Evolutionary conservation across 2,888 invertebrate species (phyloP).

Genomic region (Hipparchia sbordonii): DNA sequence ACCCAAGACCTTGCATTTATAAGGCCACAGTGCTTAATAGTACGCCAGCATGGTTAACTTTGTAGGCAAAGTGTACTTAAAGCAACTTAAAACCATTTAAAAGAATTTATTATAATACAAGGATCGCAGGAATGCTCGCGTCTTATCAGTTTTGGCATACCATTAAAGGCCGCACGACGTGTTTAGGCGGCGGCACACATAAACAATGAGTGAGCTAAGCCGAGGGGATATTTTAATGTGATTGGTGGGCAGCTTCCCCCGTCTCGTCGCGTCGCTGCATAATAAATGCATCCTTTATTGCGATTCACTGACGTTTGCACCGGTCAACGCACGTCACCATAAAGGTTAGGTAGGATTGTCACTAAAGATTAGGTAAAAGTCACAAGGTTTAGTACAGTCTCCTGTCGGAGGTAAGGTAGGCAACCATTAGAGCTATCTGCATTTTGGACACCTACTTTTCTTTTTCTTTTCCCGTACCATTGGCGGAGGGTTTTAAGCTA

Average conservation of each 20-base stretch:
- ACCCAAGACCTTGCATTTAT: too few species aligned
- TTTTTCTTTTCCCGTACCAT: too few species aligned
- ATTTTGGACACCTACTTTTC: too few species aligned
- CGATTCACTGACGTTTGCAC: constrained; percentile 46
- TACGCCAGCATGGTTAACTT: too few species aligned
- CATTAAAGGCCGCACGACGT: neutral
- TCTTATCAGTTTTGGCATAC: neutral
- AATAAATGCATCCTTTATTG: constrained; percentile 70
- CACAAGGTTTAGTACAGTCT: neutral
- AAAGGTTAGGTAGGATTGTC: neutral
- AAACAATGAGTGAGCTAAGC: constrained; percentile 49
- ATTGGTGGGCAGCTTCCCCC: constrained; percentile 64
- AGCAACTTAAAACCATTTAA: too few species aligned
- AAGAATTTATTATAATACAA: neutral
- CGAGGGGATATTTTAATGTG: constrained; percentile 74
- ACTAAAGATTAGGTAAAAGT: neutral
- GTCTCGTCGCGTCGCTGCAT: constrained; percentile 67
- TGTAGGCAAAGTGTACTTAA: too few species aligned
- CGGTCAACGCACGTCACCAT: constrained; percentile 29
- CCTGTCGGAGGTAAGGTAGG: too few species aligned
- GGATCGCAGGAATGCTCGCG: neutral
- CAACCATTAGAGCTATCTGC: too few species aligned
- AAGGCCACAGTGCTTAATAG: too few species aligned
- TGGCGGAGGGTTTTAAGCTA: too few species aligned
- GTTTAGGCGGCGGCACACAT: constrained; percentile 31